Base-by-base conservation (phyloP, 2,888 invertebrate species). In the Mesochorus sp. region DNA sequence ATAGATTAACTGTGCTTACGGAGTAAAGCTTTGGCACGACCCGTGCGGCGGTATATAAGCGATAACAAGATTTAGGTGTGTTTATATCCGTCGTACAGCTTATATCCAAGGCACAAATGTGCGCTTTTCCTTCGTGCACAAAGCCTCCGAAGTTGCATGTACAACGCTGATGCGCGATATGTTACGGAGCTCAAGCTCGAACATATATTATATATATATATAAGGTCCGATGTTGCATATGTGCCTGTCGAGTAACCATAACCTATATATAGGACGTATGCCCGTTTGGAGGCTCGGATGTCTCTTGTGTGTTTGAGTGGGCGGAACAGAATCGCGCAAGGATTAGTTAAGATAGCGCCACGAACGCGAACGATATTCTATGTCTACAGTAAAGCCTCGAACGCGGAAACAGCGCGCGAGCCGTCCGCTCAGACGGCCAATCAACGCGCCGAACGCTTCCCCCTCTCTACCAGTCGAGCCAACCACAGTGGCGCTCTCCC, bases 21-120 rank as follows among this genome's bases (percentile, higher is more conserved):
- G 12, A 61, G 71, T 67, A 67, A 68, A 77, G 73, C 62, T 64
- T 39, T 39, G 72, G 34, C 62, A 37, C 37, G 37, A 62, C n/a
- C n/a, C n/a, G n/a, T n/a, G n/a, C 49, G 55, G 10, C 57, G 64
- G 57, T 70, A 51, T 57, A 61, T 57, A 57, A 68, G 68, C 78
- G 78, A 74, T 78, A 78, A 78, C 73, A 73, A 70, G 78, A 78
- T 78, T 78, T 64, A 78, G 51, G 62, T 78, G 68, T 78, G 68
- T 73, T 71, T 61, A 70, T 78, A 61, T 75, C 55, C 62, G 31
- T 31, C 28, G 59, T 68, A 49, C 67, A 59, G 78, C 57, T 73
- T 51, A 55, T 59, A 59, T 26, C 55, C 26, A 34, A 24, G 47
- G 55, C 61, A 14, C 61, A 67, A 71, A 72, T 51, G 47, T 37